A percentile compares a stretch with the other conserved stretches of the same genome.
Conservation (phyloP, 2,797 vertebrate species). For the Falco naumanni region DNA sequence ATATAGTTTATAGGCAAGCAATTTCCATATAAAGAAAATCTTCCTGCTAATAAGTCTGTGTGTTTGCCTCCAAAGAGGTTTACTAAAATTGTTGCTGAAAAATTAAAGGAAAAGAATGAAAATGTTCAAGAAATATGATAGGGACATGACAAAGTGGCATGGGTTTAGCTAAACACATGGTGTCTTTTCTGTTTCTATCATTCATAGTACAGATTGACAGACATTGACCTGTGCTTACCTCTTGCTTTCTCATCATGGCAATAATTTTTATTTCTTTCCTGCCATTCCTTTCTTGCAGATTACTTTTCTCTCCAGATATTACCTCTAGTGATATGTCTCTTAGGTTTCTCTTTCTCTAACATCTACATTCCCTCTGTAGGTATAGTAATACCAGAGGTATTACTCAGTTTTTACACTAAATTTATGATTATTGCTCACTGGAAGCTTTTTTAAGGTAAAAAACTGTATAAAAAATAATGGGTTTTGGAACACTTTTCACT, state of each 20-base stretch:
- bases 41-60: not conserved
- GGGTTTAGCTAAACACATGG: not conserved
- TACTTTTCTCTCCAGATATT: not conserved
- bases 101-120: not conserved
- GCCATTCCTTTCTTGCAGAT: not conserved
- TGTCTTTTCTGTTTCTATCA: not conserved
- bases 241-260: not conserved
- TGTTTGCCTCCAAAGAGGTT: not conserved
- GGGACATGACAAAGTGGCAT: too few relatives aligned
- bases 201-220: not conserved
- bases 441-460: not conserved
- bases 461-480: not conserved
- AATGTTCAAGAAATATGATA: not conserved
- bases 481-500: not conserved
- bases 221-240: not conserved
- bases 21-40: not conserved
- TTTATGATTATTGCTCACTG: not conserved
- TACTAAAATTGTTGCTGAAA: not conserved
- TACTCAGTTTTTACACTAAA: not conserved
- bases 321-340: not conserved
- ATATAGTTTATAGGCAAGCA: not conserved
- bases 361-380: not conserved
- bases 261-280: not conserved
- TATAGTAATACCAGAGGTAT: not conserved
- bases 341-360: not conserved